These are phyloP conservation scores for Carduelis carduelis DNA, from an alignment of 2,797 vertebrate species.

Conservation along the genomic window DNA sequence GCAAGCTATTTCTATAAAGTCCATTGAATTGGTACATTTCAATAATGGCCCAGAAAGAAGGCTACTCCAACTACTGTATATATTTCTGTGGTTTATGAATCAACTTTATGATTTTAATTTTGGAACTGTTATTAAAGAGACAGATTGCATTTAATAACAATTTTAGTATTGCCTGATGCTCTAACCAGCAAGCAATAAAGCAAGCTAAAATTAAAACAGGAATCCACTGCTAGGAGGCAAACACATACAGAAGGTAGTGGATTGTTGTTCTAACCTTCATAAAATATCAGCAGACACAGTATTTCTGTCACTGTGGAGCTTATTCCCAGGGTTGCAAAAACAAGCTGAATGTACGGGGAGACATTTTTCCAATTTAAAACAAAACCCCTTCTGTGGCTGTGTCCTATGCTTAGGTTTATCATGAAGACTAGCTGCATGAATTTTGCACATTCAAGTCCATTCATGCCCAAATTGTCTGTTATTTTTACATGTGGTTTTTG, in stretches of 20 bases:
- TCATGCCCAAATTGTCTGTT: not conserved
- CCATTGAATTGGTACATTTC: slow-evolving; percentile 18
- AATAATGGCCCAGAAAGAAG: slow-evolving; percentile 45
- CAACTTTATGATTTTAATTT: slow-evolving; percentile 74
- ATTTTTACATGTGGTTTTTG: not conserved
- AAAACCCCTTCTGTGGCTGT: not conserved
- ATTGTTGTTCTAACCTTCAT: slow-evolving; percentile 48
- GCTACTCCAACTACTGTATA: slow-evolving; percentile 25
- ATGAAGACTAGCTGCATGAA: not conserved
- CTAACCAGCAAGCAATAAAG: slow-evolving; percentile 48
- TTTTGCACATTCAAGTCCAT: not conserved
- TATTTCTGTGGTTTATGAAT: slow-evolving; percentile 69
- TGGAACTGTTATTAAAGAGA: slow-evolving; percentile 72
- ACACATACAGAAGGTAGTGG: not conserved
- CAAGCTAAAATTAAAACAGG: slow-evolving; percentile 30
- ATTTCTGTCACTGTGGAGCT: slow-evolving; percentile 13
- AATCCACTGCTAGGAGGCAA: slow-evolving; percentile 47
- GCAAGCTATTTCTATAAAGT: slow-evolving; percentile 24
- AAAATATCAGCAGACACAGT: slow-evolving; percentile 13
- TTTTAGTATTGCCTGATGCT: slow-evolving; percentile 61
- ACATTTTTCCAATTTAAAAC: slow-evolving; percentile 2
- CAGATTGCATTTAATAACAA: slow-evolving; percentile 70
- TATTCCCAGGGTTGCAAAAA: not conserved
- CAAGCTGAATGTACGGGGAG: not conserved
- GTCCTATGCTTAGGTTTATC: not conserved